Percentiles rank a stretch among this genome's conserved stretches.
Conservation (phyloP, 2,797 vertebrate genomes). For the Melanogrammus aeglefinus region DNA sequence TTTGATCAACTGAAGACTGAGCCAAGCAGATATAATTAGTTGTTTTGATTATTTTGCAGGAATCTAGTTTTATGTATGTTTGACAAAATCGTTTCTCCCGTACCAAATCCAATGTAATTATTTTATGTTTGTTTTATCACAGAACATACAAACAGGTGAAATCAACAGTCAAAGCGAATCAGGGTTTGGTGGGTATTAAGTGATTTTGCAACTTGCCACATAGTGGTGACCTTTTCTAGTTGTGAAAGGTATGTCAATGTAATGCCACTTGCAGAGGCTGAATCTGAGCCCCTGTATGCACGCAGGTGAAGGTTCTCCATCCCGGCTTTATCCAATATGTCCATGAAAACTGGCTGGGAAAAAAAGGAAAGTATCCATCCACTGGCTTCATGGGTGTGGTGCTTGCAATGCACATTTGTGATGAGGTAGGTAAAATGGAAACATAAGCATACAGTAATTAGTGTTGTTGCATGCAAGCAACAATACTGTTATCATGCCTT, state of each 20-base stretch:
- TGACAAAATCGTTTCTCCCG: not conserved
- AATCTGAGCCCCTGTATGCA: not conserved
- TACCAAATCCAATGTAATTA: not conserved
- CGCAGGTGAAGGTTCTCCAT: constrained; percentile 42
- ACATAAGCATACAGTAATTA: not conserved
- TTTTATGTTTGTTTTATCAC: not conserved
- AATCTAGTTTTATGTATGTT: not conserved
- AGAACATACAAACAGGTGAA: constrained; percentile 11
- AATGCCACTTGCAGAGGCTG: not conserved
- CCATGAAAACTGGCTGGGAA: constrained; percentile 30
- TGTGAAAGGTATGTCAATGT: not conserved
- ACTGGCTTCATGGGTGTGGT: constrained; percentile 46
- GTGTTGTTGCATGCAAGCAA: too few relatives aligned
- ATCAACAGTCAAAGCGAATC: constrained; percentile 25
- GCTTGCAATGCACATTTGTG: constrained; percentile 41
- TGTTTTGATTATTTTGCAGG: too few relatives aligned
- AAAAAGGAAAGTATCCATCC: constrained; percentile 29
- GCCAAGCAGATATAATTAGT: too few relatives aligned
- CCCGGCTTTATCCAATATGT: constrained; percentile 46
- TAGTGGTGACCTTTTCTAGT: too few relatives aligned
- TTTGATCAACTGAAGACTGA: not conserved
- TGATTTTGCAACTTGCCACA: too few relatives aligned
- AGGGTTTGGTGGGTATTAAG: constrained; percentile 39
- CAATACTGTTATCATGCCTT: too few relatives aligned
- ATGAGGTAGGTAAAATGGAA: constrained; percentile 27